Base-by-base conservation (phyloP, 2,888 invertebrate genomes). In the Drosophila birchii region DNA sequence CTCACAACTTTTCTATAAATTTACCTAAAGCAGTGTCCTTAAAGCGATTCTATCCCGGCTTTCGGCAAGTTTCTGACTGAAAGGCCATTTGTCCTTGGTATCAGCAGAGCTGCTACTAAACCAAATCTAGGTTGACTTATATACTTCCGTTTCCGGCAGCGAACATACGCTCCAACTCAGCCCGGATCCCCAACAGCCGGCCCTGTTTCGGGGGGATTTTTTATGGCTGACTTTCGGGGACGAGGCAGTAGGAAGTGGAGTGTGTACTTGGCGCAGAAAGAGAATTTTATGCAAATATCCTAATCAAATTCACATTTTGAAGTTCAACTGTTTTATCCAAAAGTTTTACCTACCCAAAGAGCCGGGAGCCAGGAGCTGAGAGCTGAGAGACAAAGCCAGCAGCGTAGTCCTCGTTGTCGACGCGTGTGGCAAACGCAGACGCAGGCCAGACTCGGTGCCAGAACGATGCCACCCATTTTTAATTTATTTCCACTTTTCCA, bases 231-330 rank as follows among this genome's bases (percentile, higher is more conserved):
- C 78, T 78, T 71, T 70, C 36, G n/a, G 26, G 51, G 29, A 34
- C 39, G 39, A 29, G 47, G 18, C 32, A 20, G 32, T 39, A 71
- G 26, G 51, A 16, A 32, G 63, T 41, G 34, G 57, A 43, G 76
- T 53, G 57, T 64, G 76, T 57, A 72, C 66, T 68, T 79, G 78
- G 83, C 73, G 73, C 68, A 80, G 89, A 87, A 89, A 86, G 89
- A 87, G 88, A 82, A 85, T 86, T 90, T 91, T 92, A 92, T 92
- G 92, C 92, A 92, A 92, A 92, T 92, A 86, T 90, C 90, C 92
- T 91, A 91, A 92, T 92, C 91, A 92, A 92, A 92, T 91, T 91
- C 92, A 80, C 92, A 92, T 92, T 92, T 92, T 84, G 90, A 86
- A 91, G 91, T 91, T 86, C 82, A 92, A 92, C 90, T 92, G 86